Evolutionary conservation across 2,797 vertebrate species (phyloP).

Genomic region (Amazona finschi): DNA sequence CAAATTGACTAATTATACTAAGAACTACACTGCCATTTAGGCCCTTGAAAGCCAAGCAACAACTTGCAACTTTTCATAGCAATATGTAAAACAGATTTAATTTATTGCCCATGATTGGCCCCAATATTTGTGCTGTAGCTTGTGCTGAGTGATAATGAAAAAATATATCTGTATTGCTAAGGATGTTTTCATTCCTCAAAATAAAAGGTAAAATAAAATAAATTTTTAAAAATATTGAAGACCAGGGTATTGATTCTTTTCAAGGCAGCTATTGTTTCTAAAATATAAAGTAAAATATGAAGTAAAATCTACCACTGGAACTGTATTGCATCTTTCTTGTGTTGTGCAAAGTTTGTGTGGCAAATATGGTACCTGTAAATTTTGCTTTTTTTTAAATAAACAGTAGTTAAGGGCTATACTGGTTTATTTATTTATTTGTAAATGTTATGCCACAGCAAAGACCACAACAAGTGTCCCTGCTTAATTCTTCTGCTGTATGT

Average conservation of each 20-base stretch:
- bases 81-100: not conserved
- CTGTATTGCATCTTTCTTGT: not conserved
- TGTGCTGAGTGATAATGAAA: constrained; percentile 18
- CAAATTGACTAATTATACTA: constrained; percentile 84
- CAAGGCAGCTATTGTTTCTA: constrained; percentile 46
- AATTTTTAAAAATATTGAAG: not conserved
- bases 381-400: constrained; percentile 47
- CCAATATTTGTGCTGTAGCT: constrained; percentile 14
- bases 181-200: not conserved
- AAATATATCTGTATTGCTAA: constrained; percentile 1
- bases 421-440: constrained; percentile 1
- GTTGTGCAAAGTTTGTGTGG: not conserved
- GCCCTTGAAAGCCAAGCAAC: not conserved
- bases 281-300: constrained; percentile 40
- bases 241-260: not conserved
- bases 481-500: not conserved
- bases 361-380: not conserved
- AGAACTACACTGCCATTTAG: constrained; percentile 86
- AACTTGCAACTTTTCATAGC: not conserved
- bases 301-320: not conserved
- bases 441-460: not conserved
- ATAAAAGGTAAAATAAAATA: not conserved
- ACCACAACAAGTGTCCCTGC: not conserved
- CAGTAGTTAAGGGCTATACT: constrained; percentile 30
- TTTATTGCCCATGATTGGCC: not conserved